Evolutionary conservation across 1,140 invertebrate species (phyloP).

Genomic region (Drosophila parvula): DNA sequence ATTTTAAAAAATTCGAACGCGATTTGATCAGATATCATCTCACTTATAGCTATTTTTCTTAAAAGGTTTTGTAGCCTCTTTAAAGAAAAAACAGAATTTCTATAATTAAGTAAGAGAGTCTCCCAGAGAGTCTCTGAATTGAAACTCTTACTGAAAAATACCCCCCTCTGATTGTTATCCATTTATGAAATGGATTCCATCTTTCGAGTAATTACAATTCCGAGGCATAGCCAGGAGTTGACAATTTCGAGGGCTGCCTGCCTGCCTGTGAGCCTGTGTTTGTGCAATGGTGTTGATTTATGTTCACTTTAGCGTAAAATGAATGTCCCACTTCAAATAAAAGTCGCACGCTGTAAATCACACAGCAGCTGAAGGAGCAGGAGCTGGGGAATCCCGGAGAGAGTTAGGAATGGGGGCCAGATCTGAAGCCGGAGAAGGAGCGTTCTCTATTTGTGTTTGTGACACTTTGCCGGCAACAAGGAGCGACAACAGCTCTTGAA

Average conservation of each 20-base stretch:
- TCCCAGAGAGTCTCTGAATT: background rate
- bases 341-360: constrained; percentile 82
- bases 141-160: background rate
- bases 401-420: background rate
- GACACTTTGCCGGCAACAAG: constrained; percentile 66
- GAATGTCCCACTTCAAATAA: constrained; percentile 82
- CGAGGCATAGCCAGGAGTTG: constrained; percentile 12
- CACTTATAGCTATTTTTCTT: background rate
- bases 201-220: constrained; percentile 27
- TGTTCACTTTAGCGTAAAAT: constrained; percentile 82
- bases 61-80: no score
- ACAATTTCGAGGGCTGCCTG: constrained; percentile 11
- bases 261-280: constrained; percentile 3
- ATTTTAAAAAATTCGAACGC: background rate
- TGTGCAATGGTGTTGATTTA: constrained; percentile 75
- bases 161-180: background rate
- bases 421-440: constrained; percentile 43
- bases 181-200: constrained; percentile 1
- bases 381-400: background rate
- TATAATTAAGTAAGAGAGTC: background rate
- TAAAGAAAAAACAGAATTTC: background rate
- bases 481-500: constrained; percentile 69
- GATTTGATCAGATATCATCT: background rate
- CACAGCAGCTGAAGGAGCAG: constrained; percentile 52
- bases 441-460: constrained; percentile 73